Evolutionary conservation across 2,797 vertebrate genomes (phyloP).

Genomic region (Mormyrops boulengeri): DNA sequence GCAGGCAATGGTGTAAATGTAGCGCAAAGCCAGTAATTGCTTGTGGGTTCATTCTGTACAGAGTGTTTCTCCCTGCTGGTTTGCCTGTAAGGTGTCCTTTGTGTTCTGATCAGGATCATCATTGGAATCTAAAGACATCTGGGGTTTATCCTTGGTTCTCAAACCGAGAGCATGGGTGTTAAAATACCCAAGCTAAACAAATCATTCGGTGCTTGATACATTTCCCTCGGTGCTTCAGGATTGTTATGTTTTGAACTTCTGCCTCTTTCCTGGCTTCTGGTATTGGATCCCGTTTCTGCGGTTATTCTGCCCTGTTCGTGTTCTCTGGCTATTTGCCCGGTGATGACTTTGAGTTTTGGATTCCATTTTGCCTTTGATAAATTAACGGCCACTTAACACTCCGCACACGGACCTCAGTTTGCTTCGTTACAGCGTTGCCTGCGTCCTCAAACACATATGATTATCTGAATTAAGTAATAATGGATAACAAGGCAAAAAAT

Average conservation of each 20-base stretch:
- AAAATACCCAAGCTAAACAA: background rate
- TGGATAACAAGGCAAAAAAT: background rate
- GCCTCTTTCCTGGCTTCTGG: background rate
- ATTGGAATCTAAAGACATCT: background rate
- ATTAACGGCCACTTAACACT: background rate
- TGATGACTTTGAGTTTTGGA: background rate
- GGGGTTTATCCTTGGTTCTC: background rate
- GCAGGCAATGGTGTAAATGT: background rate
- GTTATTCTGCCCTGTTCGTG: background rate
- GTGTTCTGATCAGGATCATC: background rate
- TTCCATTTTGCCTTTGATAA: background rate
- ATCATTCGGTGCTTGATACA: background rate
- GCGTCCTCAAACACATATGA: background rate
- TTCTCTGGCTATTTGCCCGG: background rate
- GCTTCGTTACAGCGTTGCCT: background rate
- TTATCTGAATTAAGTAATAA: background rate
- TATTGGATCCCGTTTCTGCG: background rate
- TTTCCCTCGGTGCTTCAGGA: background rate
- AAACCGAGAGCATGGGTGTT: background rate
- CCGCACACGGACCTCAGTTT: background rate
- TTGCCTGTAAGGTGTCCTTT: background rate
- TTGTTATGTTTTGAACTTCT: background rate
- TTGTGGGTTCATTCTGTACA: background rate
- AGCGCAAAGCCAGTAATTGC: background rate
- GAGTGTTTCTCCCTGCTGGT: background rate